phyloP scores from a whole-genome alignment of 2,797 vertebrate species.

The Chelon auratus region DNA sequence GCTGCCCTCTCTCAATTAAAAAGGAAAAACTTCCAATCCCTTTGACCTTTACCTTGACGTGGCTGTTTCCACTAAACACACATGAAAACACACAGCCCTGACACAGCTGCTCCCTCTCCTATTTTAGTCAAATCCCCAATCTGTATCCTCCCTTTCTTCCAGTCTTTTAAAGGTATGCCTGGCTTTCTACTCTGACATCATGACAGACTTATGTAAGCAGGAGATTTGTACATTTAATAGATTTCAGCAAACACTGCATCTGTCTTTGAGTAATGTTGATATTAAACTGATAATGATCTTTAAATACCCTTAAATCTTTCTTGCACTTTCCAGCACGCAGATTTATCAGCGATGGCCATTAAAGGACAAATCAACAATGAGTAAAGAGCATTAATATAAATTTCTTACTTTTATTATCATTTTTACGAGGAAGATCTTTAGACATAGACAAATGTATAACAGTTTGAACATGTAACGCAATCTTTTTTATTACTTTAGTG shows the following conservation, averaged over 20 bases:
- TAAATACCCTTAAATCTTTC: constrained; percentile 40
- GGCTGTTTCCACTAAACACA: constrained; percentile 82
- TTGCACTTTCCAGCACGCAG: constrained; percentile 6
- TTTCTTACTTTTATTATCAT: constrained; percentile 72
- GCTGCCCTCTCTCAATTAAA: constrained; percentile 76
- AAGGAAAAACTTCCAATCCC: constrained; percentile 66
- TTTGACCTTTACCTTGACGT: constrained; percentile 79
- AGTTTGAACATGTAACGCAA: constrained; percentile 29
- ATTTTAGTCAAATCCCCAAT: constrained; percentile 78
- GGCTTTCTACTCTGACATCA: constrained; percentile 57
- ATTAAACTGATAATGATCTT: constrained; percentile 38
- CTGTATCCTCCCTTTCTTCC: constrained; percentile 54
- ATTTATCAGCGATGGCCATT: constrained; percentile 22
- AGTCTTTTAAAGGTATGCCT: constrained; percentile 70
- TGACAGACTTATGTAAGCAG: constrained; percentile 41
- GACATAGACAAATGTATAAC: constrained; percentile 25
- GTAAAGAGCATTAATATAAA: background rate
- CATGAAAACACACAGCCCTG: constrained; percentile 71
- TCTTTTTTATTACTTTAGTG: constrained; percentile 30
- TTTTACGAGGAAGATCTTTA: constrained; percentile 6
- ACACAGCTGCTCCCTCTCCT: constrained; percentile 70
- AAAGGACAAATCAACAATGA: constrained; percentile 24
- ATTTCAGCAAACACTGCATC: constrained; percentile 36
- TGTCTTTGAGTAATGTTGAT: constrained; percentile 34
- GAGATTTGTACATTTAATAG: constrained; percentile 42